Conservation (phyloP, 2,797 vertebrate genomes). For the Sternarchorhynchus goeldii region DNA sequence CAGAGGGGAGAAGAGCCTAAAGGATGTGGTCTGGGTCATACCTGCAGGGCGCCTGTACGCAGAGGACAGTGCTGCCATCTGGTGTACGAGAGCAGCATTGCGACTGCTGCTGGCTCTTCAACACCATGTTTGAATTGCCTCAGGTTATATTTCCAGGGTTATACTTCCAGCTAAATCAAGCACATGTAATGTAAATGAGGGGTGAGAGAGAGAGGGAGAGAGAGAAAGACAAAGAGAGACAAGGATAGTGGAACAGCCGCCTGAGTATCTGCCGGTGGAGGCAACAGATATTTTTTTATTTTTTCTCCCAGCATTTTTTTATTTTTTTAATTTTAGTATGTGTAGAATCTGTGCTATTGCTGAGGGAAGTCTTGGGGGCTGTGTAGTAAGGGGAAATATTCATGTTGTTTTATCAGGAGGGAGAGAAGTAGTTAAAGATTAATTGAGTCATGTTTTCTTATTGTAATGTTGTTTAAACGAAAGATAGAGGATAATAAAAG, state of each 20-base stretch:
- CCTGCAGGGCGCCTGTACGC: conserved; percentile 42
- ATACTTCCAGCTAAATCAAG: conserved; percentile 51
- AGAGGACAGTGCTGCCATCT: conserved; percentile 63
- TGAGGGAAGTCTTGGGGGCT: not conserved
- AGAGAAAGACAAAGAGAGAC: conserved; percentile 55
- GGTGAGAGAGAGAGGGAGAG: conserved; percentile 75
- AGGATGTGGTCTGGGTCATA: conserved; percentile 45
- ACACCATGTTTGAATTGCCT: conserved; percentile 64
- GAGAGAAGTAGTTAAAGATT: conserved; percentile 23
- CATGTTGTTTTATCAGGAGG: conserved; percentile 23
- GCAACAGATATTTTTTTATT: conserved; percentile 62
- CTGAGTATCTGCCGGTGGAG: conserved; percentile 64
- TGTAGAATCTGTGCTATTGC: conserved; percentile 27
- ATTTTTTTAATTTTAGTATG: conserved; percentile 7
- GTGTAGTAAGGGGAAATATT: conserved; percentile 13
- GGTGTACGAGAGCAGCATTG: conserved; percentile 63
- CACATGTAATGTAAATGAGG: conserved; percentile 76
- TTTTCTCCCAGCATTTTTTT: conserved; percentile 65
- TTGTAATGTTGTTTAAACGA: conserved; percentile 16
- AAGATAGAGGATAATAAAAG: conserved; percentile 1
- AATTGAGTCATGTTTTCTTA: conserved; percentile 25
- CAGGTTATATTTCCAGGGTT: conserved; percentile 70
- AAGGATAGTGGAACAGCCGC: conserved; percentile 60
- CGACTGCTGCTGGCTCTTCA: conserved; percentile 60
- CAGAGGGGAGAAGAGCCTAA: conserved; percentile 32